Conservation (phyloP, 2,888 invertebrate genomes). For the Himalopsyche tibetana region DNA sequence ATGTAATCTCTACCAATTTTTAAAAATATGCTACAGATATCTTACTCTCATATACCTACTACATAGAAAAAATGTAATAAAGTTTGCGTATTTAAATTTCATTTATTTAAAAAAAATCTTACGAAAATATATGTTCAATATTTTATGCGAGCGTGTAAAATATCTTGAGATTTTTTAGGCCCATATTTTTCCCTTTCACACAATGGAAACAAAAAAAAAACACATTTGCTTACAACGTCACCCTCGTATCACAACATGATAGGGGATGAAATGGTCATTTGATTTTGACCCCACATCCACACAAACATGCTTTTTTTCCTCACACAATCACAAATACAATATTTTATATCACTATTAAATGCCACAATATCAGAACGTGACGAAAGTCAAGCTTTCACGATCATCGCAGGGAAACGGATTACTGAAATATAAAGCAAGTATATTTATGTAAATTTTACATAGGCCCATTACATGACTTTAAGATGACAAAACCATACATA, state of each 20-base stretch:
- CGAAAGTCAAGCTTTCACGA: neutral
- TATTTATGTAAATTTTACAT: too few species aligned
- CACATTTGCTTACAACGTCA: neutral
- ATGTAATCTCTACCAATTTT: too few species aligned
- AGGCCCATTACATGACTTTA: too few species aligned
- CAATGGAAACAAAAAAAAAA: conserved; percentile 31
- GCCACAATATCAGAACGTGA: neutral
- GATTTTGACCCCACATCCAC: conserved; percentile 24
- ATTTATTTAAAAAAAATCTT: too few species aligned
- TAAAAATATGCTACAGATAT: too few species aligned
- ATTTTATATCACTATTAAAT: conserved; percentile 27
- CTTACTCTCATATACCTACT: too few species aligned
- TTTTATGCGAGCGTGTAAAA: too few species aligned
- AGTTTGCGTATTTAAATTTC: too few species aligned
- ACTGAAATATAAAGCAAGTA: neutral
- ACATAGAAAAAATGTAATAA: too few species aligned
- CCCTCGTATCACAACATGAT: neutral
- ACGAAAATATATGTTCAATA: too few species aligned
- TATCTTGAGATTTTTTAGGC: too few species aligned
- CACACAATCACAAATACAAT: conserved; percentile 13
- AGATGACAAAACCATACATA: too few species aligned
- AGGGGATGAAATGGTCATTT: conserved; percentile 14
- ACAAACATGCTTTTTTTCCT: neutral
- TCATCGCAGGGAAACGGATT: neutral
- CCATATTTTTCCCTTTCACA: neutral